A percentile compares a stretch with the other conserved stretches of the same genome.
phyloP scores from a whole-genome alignment of 2,797 vertebrate species.

The Ctenosaura bakeri region DNA sequence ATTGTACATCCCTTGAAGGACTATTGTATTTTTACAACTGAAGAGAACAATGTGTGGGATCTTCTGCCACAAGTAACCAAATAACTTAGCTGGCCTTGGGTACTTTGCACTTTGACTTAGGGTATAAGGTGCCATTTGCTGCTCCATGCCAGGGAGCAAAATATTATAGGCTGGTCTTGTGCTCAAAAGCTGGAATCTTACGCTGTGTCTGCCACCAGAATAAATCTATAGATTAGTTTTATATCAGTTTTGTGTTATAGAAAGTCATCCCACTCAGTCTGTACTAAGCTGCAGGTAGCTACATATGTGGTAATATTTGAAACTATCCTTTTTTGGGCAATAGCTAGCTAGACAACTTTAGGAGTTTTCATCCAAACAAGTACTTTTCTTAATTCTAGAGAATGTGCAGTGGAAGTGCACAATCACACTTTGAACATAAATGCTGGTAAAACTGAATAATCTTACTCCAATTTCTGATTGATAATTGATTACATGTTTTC shows the following conservation, averaged over 20 bases:
- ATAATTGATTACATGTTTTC: background rate
- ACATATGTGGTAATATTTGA: background rate
- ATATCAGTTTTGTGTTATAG: background rate
- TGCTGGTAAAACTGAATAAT: background rate
- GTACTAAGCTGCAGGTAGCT: background rate
- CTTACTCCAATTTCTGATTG: background rate
- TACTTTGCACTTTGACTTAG: background rate
- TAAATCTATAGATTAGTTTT: background rate
- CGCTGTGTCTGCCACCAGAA: background rate
- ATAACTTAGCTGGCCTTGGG: background rate
- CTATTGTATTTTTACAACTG: background rate
- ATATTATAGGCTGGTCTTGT: background rate
- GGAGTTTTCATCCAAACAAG: too few species aligned
- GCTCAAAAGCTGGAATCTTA: background rate
- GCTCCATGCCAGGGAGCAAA: background rate
- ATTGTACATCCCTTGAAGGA: background rate
- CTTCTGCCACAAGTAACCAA: too few species aligned
- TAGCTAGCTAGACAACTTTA: too few species aligned
- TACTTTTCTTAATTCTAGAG: too few species aligned
- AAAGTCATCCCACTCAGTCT: background rate
- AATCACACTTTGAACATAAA: background rate
- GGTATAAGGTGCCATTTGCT: background rate
- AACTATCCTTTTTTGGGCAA: too few species aligned
- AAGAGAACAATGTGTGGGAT: background rate
- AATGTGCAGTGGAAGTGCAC: background rate